Evolutionary conservation across 2,113 vertebrate genomes (phyloP).

Genomic region (Peromyscus leucopus): DNA sequence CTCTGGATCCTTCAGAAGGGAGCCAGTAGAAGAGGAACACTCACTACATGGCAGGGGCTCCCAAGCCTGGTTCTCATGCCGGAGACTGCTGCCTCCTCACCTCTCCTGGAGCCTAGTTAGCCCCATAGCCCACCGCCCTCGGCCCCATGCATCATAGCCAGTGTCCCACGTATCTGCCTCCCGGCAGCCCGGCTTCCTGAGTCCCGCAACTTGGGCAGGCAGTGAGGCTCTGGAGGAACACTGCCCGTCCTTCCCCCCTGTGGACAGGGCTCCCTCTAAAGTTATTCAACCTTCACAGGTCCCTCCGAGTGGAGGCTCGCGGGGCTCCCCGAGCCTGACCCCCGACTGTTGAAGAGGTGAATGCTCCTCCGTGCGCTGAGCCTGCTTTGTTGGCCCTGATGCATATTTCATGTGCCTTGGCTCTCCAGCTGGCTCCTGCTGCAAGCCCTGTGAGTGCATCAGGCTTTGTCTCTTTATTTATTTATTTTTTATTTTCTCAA

Average conservation of each 20-base stretch:
- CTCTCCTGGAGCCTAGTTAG: neutral
- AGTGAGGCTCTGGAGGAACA: neutral
- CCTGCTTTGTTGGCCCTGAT: conserved; percentile 80
- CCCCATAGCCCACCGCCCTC: neutral
- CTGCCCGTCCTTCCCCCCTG: fast-evolving
- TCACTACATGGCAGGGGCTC: neutral
- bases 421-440: conserved; percentile 83
- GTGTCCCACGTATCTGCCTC: no score
- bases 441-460: conserved; percentile 50
- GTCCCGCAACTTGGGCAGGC: neutral
- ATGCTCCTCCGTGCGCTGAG: neutral
- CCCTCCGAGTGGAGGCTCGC: neutral
- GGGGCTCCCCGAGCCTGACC: neutral
- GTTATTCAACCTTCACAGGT: neutral
- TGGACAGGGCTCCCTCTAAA: neutral
- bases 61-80: neutral
- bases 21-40: no score
- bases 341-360: conserved; percentile 71
- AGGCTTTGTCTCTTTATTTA: conserved; percentile 78
- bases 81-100: neutral
- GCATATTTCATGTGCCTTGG: conserved; percentile 81
- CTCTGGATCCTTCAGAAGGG: neutral
- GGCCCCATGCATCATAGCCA: neutral
- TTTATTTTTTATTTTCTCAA: conserved; percentile 71
- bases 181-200: neutral